Base-by-base conservation (phyloP, 2,113 vertebrate genomes). In the Ceyx cyanopectus region DNA sequence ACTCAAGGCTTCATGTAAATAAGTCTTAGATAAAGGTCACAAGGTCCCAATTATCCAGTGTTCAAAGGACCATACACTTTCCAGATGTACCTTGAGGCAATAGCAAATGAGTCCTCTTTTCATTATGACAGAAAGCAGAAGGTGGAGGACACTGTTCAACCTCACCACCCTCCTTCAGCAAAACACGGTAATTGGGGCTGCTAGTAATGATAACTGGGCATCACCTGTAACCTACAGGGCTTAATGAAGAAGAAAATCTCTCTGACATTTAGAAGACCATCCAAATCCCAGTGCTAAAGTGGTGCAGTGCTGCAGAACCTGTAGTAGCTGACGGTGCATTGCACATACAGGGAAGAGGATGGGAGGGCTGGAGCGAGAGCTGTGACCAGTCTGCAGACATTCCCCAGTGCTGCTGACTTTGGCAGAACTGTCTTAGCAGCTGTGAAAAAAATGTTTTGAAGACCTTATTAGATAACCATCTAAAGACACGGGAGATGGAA, bases 241-340 rank as follows among this genome's bases (percentile, higher is more conserved):
- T 93, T 96, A 92, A 92, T 91, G 85, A 87, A 77, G 81, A 93
- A 89, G 84, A 82, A 94, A 94, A 93, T 95, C 29, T 81, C 37
- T 79, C n/a, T 89, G 90, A 82, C 85, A 70, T 82, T 89, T 92
- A 37, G 67, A 91, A 89, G 27, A 89, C 17, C 60, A 74, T 91
- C 70, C 40, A 54, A 85, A 69, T 82, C 41, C 27, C 50, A 45
- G 1, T 1, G 18, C 67, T 92, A 9, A 80, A 73, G 41, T 45
- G 60, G 41, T 85, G 87, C 74, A 81, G 45, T 80, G 72, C 87
- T 80, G 91, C 60, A 85, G 81, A 94, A 46, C 30, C 13, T 34
- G 34, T 34, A 34, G 4, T 11, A 87, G 65, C 85, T 87, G 81
- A 54, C 50, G 77, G 58, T 66, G 67, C 75, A 61, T 53, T 79